Conservation (phyloP, 1,140 invertebrate genomes). For the Sogatella furcifera region DNA sequence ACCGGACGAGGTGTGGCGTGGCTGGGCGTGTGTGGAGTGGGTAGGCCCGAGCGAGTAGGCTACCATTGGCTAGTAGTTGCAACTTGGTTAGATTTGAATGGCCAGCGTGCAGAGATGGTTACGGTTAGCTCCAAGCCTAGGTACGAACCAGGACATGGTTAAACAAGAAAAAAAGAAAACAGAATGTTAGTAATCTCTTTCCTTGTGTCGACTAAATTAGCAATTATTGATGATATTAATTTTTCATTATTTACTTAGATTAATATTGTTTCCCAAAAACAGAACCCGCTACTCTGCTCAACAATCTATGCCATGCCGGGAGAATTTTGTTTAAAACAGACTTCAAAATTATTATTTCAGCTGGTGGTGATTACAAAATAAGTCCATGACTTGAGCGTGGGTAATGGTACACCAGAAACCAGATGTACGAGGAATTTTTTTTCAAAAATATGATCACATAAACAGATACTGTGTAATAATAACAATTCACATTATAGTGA, state of each 20-base stretch:
- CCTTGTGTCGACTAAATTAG: neutral
- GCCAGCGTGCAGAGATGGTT: constrained; percentile 1
- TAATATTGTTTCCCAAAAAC: neutral
- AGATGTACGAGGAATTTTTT: no score
- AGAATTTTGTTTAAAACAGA: neutral
- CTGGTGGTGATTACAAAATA: no score
- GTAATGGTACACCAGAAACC: no score
- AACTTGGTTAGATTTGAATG: neutral
- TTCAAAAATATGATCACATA: no score
- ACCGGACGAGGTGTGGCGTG: no score
- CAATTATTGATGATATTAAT: neutral
- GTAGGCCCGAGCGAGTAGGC: no score
- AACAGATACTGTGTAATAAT: no score
- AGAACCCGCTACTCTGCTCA: neutral
- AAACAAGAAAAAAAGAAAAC: constrained; percentile 3
- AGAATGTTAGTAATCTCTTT: constrained; percentile 1
- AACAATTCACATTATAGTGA: no score
- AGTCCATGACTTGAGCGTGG: no score
- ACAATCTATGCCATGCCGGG: neutral
- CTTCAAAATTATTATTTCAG: no score
- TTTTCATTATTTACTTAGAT: neutral
- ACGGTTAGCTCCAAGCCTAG: constrained; percentile 3
- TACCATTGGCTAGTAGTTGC: neutral
- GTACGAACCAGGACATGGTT: constrained; percentile 2
- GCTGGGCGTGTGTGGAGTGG: no score